A percentile compares a stretch with the other conserved stretches of the same genome.
Conservation (phyloP, 1,140 invertebrate genomes). For the Carposina sasakii region DNA sequence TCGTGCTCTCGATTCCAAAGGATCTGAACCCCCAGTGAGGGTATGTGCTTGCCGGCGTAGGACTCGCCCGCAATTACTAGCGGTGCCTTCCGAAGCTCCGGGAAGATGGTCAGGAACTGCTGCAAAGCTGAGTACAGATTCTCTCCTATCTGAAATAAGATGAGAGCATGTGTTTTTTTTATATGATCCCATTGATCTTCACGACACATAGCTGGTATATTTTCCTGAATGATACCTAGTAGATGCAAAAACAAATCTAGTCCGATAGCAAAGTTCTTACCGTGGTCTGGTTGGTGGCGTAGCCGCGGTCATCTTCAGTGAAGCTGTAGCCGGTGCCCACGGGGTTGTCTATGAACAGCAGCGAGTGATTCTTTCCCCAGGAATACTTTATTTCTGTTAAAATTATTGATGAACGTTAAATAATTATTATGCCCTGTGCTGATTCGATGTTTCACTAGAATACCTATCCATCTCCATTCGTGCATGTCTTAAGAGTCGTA, state of each 20-base stretch:
- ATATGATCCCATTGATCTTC: too few species aligned
- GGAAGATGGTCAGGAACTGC: conserved; percentile 84
- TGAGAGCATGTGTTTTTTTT: too few species aligned
- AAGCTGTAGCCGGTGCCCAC: conserved; percentile 88
- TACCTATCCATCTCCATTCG: too few species aligned
- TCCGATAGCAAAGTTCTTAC: too few species aligned
- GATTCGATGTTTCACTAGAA: too few species aligned
- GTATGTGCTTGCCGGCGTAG: conserved; percentile 89
- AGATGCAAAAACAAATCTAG: too few species aligned
- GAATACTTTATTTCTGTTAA: conserved; percentile 72
- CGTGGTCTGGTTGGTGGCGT: conserved; percentile 77
- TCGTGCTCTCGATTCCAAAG: conserved; percentile 77
- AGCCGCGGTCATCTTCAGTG: conserved; percentile 76
- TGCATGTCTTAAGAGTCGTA: too few species aligned
- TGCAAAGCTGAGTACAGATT: conserved; percentile 77
- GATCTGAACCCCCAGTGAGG: conserved; percentile 83
- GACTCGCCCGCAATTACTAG: conserved; percentile 89
- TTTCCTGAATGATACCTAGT: too few species aligned
- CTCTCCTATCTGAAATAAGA: conserved; percentile 76
- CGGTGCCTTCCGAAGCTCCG: conserved; percentile 77
- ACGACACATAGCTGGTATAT: too few species aligned
- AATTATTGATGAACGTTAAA: too few species aligned
- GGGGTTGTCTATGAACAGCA: conserved; percentile 91
- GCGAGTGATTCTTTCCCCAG: conserved; percentile 82
- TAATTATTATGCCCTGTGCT: too few species aligned